Base-by-base conservation (phyloP, 1,140 invertebrate species). In the Atta texana region DNA sequence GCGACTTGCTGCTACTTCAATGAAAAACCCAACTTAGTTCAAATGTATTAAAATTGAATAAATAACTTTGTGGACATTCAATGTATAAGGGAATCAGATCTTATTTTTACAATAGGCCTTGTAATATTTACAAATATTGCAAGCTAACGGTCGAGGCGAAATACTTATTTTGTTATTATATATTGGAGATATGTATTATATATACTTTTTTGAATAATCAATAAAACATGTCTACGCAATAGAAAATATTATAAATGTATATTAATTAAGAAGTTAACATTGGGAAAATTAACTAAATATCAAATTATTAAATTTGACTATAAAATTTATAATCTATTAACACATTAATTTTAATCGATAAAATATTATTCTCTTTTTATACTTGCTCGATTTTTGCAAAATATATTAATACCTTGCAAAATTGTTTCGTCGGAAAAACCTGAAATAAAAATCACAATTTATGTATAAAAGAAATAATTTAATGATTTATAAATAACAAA, bases 81-180 rank as follows among this genome's bases (percentile, higher is more conserved):
- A 14, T 77, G 74, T 85, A 85, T 44, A 12, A 55, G 16, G 84
- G 31, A 84, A 74, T 87, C 87, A 89, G 88, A 80, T 85, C 89
- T 68, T 80, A n/a, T 61, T 44, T 87, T 57, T 59, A 69, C 31
- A 82, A 21, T 78, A 89, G 74, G 59, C 66, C 77, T 55, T 74
- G 49, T 49, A 88, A 63, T 89, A 88, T 82, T 68, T 91, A 91
- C 86, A 91, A 90, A 89, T 64, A 72, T 59, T 78, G 21, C 44
- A 91, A 89, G 76, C 64, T 78, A 78, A 89, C 51, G 61, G 21
- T 53, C 63, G 78, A 89, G 66, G 75, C 59, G 49, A 57, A 63
- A 74, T 81, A 59, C 16, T 44, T 59, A 85, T 66, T 88, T 55
- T 86, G 39, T 49, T 78, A 87, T 85, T 88, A 68, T 59, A 86